phyloP scores from a whole-genome alignment of 2,888 invertebrate genomes.

The Automeris io region DNA sequence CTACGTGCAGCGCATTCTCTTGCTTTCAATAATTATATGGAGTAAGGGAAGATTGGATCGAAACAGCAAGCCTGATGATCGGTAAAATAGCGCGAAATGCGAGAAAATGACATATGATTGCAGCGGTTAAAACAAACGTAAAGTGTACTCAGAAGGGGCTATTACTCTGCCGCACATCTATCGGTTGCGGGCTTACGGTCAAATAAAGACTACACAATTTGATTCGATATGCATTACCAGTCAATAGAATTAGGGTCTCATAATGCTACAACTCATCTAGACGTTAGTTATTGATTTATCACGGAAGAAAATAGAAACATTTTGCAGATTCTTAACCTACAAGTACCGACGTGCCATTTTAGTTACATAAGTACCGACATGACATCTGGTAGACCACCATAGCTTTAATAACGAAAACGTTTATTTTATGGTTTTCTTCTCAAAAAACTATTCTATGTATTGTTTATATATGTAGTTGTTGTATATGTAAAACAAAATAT shows the following conservation, averaged over 20 bases:
- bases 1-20: conserved; percentile 27
- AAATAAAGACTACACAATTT: conserved; percentile 19
- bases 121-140: conserved; percentile 55
- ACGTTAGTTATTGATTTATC: conserved; percentile 12
- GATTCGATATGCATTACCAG: conserved; percentile 16
- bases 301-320: too few relatives aligned
- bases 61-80: conserved; percentile 39
- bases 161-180: conserved; percentile 32
- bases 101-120: conserved; percentile 64
- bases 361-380: too few relatives aligned
- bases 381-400: too few relatives aligned
- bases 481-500: too few relatives aligned
- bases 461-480: too few relatives aligned
- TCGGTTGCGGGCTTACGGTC: conserved; percentile 25
- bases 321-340: too few relatives aligned
- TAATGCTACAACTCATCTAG: conserved; percentile 2
- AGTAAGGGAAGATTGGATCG: conserved; percentile 32
- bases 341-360: too few relatives aligned
- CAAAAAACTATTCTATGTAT: too few relatives aligned
- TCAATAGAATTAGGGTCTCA: conserved; percentile 14
- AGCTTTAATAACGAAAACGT: too few relatives aligned
- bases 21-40: conserved; percentile 29
- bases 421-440: too few relatives aligned
- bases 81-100: conserved; percentile 52
- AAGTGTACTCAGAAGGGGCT: conserved; percentile 34